A percentile compares a stretch with the other conserved stretches of the same genome.
Conservation (phyloP, 1,140 invertebrate species). For the Drosophila pallidifrons region DNA sequence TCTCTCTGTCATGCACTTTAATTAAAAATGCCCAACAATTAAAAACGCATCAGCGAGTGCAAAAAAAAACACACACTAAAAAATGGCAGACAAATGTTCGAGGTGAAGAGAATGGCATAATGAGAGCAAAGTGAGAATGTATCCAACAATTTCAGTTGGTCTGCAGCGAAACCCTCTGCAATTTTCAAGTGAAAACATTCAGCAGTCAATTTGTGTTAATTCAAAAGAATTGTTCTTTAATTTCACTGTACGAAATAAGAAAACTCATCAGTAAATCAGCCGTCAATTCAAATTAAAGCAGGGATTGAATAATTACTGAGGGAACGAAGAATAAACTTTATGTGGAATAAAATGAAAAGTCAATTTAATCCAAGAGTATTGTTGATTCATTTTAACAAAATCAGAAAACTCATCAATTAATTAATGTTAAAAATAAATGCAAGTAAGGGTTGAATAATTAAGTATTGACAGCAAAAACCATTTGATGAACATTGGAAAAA, state of each 20-base stretch:
- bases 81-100: neutral
- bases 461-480: too few species aligned
- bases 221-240: neutral
- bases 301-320: neutral
- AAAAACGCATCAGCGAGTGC: slow-evolving; percentile 65
- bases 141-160: neutral
- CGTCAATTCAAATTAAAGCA: neutral
- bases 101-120: neutral
- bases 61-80: neutral
- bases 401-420: too few species aligned
- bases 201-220: neutral
- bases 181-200: neutral
- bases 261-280: neutral
- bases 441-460: too few species aligned
- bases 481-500: too few species aligned
- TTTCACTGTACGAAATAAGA: neutral
- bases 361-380: neutral
- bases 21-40: slow-evolving; percentile 72
- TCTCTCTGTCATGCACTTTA: slow-evolving; percentile 41
- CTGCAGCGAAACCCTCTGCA: neutral
- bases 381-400: too few species aligned
- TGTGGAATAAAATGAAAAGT: neutral
- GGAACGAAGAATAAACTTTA: neutral
- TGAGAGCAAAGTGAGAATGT: neutral
- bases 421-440: too few species aligned